Base-by-base conservation (phyloP, 1,140 invertebrate genomes). In the Lepidurus couesii region DNA sequence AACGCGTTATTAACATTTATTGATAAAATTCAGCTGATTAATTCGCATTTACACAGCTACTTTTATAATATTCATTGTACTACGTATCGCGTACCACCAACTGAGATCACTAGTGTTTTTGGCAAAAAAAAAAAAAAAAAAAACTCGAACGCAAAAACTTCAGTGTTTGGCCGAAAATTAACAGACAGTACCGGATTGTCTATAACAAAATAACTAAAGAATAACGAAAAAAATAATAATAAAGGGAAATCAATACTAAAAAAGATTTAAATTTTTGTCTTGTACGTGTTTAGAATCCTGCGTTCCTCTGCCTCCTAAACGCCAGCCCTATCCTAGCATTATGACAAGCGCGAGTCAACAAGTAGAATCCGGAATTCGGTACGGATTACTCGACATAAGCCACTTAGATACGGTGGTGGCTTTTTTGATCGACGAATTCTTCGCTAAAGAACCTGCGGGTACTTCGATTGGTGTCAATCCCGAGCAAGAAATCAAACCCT, bases 361-460 rank as follows among this genome's bases (percentile, higher is more conserved):
- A 7, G 0, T 11, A 10, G 10, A 65, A 65, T 65, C 53, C 13
- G 13, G 21, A 13, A 65, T 65, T 10, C 53, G 53, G 53, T 65
- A 13, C 53, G 53, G 53, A 9, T 16, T 3, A 4, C 21, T 65
- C 0, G 53, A 65, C 3, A 13, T 65, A 65, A 65, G 13, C 9
- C 53, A 65, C 13, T 16, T 65, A 21, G 53, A 65, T 21, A 21
- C 16, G 6, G 53, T 65, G 16, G 21, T 65, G 16, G 13, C 8
- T 1, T 16, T 65, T 7, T 16, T 65, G 21, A 1, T 65, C 16
- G 53, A 21, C 0, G 53, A 13, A n/a, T 65, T 65, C 13, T 65
- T 65, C 53, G 53, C 53, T 21, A 65, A 65, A 65, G 53, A 65
- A 21, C 53, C 53, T 65, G 53, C 53, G 5, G 53, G 53, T n/a